Percentiles rank a stretch among this genome's conserved stretches.
Conservation (phyloP, 2,797 vertebrate species). For the Gastrophryne carolinensis region DNA sequence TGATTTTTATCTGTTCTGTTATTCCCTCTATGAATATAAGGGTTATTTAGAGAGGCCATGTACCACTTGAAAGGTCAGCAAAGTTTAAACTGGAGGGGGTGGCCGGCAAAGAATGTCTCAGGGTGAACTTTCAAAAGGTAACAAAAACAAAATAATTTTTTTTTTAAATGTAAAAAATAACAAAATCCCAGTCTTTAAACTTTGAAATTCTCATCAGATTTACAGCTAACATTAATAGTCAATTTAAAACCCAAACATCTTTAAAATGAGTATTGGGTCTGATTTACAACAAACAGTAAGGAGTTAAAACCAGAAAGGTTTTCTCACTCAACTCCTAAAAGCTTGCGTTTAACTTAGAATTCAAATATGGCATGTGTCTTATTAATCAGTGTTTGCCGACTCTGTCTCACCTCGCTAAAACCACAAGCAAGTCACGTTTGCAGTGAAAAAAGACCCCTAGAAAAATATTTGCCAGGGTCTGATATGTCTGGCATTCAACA, state of each 20-base stretch:
- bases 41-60: constrained; percentile 3
- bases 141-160: constrained; percentile 35
- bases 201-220: constrained; percentile 2
- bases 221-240: constrained; percentile 8
- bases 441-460: too few species aligned
- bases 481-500: too few species aligned
- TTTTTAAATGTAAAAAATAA: constrained; percentile 19
- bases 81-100: constrained; percentile 35
- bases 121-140: constrained; percentile 34
- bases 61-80: constrained; percentile 30
- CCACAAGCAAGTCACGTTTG: constrained; percentile 13
- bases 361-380: constrained; percentile 22
- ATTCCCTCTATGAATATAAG: neutral
- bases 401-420: constrained; percentile 2
- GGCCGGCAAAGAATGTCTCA: constrained; percentile 18
- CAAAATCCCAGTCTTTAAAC: neutral
- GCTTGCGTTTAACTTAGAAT: neutral
- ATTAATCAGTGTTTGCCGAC: constrained; percentile 11
- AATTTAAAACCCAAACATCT: neutral
- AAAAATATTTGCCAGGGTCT: too few species aligned
- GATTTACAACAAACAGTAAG: neutral
- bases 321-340: neutral
- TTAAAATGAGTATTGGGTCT: neutral
- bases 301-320: neutral
- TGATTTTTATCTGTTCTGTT: constrained; percentile 30